phyloP scores from a whole-genome alignment of 1,140 invertebrate species.

The Brachystomella parvula region DNA sequence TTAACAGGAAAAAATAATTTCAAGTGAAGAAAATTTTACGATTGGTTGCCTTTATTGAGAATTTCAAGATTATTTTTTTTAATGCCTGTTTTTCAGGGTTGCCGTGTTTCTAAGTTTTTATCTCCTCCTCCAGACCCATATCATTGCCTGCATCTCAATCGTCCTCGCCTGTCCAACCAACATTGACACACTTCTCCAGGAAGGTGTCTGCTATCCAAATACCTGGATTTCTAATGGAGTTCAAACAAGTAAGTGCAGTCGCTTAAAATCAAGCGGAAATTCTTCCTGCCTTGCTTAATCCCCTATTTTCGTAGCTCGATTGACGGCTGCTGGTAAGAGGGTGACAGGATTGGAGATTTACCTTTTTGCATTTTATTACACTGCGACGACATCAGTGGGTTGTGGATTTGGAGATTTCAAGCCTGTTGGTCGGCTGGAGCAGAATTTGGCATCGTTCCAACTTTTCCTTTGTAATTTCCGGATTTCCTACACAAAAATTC shows the following conservation, averaged over 20 bases:
- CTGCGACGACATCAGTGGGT: slow-evolving; percentile 15
- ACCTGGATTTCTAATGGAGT: neutral
- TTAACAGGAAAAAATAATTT: slow-evolving; percentile 9
- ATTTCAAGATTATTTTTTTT: no score
- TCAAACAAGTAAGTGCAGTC: neutral
- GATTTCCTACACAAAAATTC: neutral
- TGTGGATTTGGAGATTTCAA: slow-evolving; percentile 22
- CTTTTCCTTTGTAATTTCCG: slow-evolving; percentile 18
- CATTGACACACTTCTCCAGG: neutral
- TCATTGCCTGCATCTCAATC: neutral
- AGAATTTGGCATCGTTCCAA: neutral
- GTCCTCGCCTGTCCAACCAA: neutral
- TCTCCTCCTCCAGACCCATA: slow-evolving; percentile 8
- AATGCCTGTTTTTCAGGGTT: slow-evolving; percentile 2
- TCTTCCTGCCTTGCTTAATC: no score
- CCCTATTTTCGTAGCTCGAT: no score
- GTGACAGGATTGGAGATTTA: slow-evolving; percentile 10
- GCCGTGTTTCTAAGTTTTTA: neutral
- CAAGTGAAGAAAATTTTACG: slow-evolving; percentile 10
- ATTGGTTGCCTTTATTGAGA: no score
- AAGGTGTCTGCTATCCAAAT: neutral
- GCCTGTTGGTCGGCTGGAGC: slow-evolving; percentile 5
- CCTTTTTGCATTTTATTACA: slow-evolving; percentile 16
- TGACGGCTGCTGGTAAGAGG: neutral
- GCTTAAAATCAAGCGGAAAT: no score